Evolutionary conservation across 2,797 vertebrate species (phyloP).

Genomic region (Acomys russatus): DNA sequence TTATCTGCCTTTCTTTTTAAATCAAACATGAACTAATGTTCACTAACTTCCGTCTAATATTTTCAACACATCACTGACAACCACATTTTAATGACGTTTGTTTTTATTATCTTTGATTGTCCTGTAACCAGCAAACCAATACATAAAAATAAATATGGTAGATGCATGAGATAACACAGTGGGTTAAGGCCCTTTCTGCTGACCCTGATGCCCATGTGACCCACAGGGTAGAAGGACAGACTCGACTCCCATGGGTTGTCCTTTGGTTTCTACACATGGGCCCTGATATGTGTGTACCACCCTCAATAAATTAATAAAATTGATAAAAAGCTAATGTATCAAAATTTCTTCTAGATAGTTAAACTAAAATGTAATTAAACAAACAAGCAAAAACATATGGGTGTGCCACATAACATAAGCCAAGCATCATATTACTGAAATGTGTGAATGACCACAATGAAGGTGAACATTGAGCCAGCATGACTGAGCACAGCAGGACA

Average conservation of each 20-base stretch:
- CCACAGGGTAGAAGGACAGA: neutral
- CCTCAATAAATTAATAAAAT: neutral
- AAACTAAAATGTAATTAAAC: constrained; percentile 56
- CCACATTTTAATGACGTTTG: constrained; percentile 44
- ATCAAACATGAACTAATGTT: constrained; percentile 49
- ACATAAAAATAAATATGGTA: constrained; percentile 33
- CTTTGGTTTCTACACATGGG: neutral
- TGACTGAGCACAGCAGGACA: constrained; percentile 30
- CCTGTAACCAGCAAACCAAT: constrained; percentile 45
- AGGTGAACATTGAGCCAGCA: neutral
- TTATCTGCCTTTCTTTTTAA: constrained; percentile 50
- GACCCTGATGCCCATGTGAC: neutral
- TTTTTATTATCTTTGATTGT: constrained; percentile 49
- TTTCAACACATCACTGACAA: constrained; percentile 24
- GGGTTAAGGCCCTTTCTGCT: neutral
- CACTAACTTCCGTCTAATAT: constrained; percentile 9
- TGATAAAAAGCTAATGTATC: neutral
- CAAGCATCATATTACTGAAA: constrained; percentile 13
- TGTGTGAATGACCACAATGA: constrained; percentile 10
- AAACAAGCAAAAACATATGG: neutral
- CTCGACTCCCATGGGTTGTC: neutral
- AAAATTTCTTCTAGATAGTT: constrained; percentile 69
- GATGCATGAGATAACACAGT: neutral
- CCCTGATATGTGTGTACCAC: neutral
- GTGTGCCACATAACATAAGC: neutral